These are phyloP conservation scores for Botia almorhae DNA, from an alignment of 2,797 vertebrate species.

Conservation along the genomic window DNA sequence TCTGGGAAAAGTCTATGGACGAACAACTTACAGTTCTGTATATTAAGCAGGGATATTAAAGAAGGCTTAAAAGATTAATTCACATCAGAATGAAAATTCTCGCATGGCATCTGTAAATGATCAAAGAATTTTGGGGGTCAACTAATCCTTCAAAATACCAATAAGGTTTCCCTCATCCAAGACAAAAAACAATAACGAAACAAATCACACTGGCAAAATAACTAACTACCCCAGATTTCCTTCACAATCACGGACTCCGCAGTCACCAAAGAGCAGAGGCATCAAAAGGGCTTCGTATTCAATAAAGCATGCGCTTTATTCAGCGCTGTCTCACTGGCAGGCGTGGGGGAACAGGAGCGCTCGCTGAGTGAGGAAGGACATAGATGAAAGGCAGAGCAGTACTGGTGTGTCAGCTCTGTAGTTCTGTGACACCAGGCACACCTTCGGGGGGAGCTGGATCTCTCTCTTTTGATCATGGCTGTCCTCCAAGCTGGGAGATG, in stretches of 20 bases:
- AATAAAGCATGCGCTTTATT: slow-evolving; percentile 45
- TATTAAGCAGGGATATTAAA: no score
- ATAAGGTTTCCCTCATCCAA: not conserved
- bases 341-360: slow-evolving; percentile 57
- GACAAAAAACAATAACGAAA: not conserved
- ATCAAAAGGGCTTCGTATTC: slow-evolving; percentile 47
- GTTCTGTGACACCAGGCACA: slow-evolving; percentile 62
- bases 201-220: not conserved
- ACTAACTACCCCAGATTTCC: slow-evolving; percentile 15
- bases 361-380: slow-evolving; percentile 40
- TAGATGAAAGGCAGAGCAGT: slow-evolving; percentile 68
- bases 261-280: slow-evolving; percentile 50
- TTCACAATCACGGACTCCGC: slow-evolving; percentile 22
- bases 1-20: no score
- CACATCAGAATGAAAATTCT: no score
- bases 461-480: slow-evolving; percentile 74
- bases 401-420: slow-evolving; percentile 52
- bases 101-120: no score
- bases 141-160: not conserved
- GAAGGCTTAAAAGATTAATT: no score
- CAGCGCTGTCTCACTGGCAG: slow-evolving; percentile 58
- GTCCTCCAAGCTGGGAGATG: slow-evolving; percentile 64
- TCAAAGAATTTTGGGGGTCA: no score
- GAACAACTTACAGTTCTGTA: no score
- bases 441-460: slow-evolving; percentile 57